A percentile compares a stretch with the other conserved stretches of the same genome.
These are phyloP conservation scores for Lasioglossum leucozonium DNA, from an alignment of 2,888 invertebrate genomes.

Conservation along the genomic window DNA sequence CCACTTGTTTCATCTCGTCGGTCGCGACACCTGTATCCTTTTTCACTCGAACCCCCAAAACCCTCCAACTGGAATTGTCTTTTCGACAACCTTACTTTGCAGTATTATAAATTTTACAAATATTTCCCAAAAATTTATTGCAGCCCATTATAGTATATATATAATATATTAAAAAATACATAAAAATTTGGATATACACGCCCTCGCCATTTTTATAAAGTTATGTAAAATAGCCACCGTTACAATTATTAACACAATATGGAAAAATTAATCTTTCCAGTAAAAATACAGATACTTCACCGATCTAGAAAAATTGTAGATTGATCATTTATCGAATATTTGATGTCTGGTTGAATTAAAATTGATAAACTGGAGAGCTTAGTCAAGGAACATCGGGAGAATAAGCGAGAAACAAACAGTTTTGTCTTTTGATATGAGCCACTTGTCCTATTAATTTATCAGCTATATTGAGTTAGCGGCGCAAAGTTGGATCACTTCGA, in stretches of 20 bases:
- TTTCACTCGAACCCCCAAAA: background rate
- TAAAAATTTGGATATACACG: too few species aligned
- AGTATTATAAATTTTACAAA: background rate
- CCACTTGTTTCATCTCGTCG: background rate
- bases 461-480: background rate
- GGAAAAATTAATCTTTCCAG: background rate
- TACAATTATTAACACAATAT: background rate
- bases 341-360: background rate
- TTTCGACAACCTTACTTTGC: background rate
- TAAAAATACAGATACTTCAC: background rate
- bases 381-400: background rate
- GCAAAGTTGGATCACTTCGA: background rate
- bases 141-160: too few species aligned
- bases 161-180: too few species aligned
- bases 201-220: too few species aligned
- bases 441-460: constrained; percentile 6
- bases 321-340: background rate
- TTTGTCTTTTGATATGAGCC: background rate
- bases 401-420: background rate
- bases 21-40: background rate
- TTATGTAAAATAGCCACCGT: background rate
- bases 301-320: background rate
- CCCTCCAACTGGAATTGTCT: background rate
- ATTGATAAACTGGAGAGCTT: background rate
- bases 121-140: background rate